phyloP scores from a whole-genome alignment of 2,888 invertebrate species.

The Sarcophaga subvicina region DNA sequence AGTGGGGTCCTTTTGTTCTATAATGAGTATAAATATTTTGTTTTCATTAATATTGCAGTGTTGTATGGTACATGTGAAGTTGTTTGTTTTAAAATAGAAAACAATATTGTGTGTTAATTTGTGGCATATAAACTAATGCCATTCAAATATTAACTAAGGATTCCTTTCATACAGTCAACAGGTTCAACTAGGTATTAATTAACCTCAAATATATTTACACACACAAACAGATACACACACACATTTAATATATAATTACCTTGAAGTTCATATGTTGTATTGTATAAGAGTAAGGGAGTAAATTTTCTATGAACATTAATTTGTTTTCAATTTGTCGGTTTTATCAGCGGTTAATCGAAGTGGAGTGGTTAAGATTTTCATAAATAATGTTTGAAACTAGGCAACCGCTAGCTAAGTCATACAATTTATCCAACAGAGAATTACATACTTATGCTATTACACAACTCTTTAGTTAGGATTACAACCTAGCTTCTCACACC shows the following conservation, averaged over 20 bases:
- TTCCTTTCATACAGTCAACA: constrained; percentile 72
- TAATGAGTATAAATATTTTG: constrained; percentile 39
- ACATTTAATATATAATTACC: constrained; percentile 61
- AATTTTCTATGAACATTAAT: constrained; percentile 2
- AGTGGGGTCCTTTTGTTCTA: constrained; percentile 4
- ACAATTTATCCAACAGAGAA: too few species aligned
- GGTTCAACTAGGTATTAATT: constrained; percentile 82
- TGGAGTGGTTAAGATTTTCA: not conserved
- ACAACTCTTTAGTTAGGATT: too few species aligned
- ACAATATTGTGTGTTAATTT: constrained; percentile 74
- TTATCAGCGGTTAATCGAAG: not conserved
- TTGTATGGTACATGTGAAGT: constrained; percentile 19
- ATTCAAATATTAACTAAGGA: constrained; percentile 65
- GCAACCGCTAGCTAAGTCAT: too few species aligned
- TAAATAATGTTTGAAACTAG: too few species aligned
- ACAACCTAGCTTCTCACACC: too few species aligned
- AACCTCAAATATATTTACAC: constrained; percentile 72
- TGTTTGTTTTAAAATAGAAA: not conserved
- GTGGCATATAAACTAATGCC: constrained; percentile 75
- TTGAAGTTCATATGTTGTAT: not conserved
- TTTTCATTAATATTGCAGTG: not conserved
- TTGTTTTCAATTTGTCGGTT: constrained; percentile 37
- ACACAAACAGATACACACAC: constrained; percentile 75
- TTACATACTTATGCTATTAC: too few species aligned
- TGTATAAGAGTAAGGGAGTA: not conserved